Percentiles rank a stretch among this genome's conserved stretches.
Conservation (phyloP, 1,140 invertebrate genomes). For the Tetramorium simillimum region DNA sequence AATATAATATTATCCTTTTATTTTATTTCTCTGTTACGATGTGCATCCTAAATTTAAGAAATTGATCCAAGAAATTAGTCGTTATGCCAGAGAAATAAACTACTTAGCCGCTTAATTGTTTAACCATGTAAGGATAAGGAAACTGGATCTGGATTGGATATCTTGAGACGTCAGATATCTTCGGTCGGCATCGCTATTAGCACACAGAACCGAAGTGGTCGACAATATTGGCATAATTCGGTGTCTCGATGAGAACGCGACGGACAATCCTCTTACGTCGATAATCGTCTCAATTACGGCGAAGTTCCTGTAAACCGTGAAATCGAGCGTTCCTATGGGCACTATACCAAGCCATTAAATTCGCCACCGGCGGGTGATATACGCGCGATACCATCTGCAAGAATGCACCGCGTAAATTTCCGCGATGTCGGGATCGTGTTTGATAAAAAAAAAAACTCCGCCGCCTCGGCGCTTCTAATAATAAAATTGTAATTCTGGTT, state of each 20-base stretch:
- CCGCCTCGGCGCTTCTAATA: slow-evolving; percentile 39
- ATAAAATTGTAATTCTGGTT: slow-evolving; percentile 49
- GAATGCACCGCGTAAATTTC: slow-evolving; percentile 58
- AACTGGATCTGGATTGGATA: slow-evolving; percentile 16
- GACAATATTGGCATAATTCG: slow-evolving; percentile 57
- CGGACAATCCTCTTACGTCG: slow-evolving; percentile 62
- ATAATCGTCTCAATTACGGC: slow-evolving; percentile 63
- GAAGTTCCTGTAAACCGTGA: slow-evolving; percentile 60
- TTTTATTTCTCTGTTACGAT: background rate
- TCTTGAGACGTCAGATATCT: slow-evolving; percentile 46
- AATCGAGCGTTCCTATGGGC: slow-evolving; percentile 56
- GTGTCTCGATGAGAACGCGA: slow-evolving; percentile 60
- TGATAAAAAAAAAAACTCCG: slow-evolving; percentile 55
- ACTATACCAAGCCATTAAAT: slow-evolving; percentile 63
- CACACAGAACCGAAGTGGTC: slow-evolving; percentile 30
- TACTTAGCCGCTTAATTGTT: slow-evolving; percentile 18
- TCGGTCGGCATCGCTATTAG: slow-evolving; percentile 53
- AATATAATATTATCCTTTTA: background rate
- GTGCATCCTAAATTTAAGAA: background rate
- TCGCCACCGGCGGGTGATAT: slow-evolving; percentile 54
- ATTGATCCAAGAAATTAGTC: background rate
- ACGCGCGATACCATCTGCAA: slow-evolving; percentile 47
- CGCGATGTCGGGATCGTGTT: slow-evolving; percentile 50
- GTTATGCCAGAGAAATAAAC: background rate
- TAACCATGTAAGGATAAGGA: background rate